These are phyloP conservation scores for Trichomalopsis sarcophagae DNA, from an alignment of 1,140 invertebrate genomes.

Conservation along the genomic window DNA sequence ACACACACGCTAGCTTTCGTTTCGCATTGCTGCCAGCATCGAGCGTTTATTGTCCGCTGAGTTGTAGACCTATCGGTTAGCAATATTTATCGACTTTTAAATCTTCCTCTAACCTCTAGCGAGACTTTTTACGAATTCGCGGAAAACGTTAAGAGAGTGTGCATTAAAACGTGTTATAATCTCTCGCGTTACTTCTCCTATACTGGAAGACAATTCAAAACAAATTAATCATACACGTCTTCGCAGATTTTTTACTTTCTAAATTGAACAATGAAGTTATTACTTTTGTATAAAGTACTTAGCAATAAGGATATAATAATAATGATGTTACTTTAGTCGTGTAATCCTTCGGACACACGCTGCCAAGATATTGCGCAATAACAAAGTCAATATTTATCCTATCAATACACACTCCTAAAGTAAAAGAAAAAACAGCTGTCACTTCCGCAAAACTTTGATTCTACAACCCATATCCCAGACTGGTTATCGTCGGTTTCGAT, in stretches of 20 bases:
- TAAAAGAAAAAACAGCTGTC: too few relatives aligned
- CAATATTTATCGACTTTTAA: neutral
- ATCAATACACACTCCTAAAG: too few relatives aligned
- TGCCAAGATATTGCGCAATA: neutral
- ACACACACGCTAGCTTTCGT: neutral
- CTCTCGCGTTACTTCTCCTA: neutral
- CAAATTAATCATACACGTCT: neutral
- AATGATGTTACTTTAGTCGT: too few relatives aligned
- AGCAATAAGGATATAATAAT: too few relatives aligned
- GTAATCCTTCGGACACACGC: too few relatives aligned
- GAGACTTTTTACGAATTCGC: neutral
- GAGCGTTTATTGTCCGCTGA: neutral
- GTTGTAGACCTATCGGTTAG: neutral
- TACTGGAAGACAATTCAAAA: neutral
- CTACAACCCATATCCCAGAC: too few relatives aligned
- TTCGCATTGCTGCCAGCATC: neutral
- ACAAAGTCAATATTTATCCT: constrained; percentile 9
- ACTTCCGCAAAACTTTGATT: too few relatives aligned
- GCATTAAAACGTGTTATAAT: neutral
- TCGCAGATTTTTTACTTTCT: neutral
- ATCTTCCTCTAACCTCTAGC: neutral
- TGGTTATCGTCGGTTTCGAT: too few relatives aligned
- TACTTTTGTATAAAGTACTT: too few relatives aligned
- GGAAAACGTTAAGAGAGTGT: neutral
- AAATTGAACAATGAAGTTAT: too few relatives aligned